These are phyloP conservation scores for Nematostella vectensis DNA, from an alignment of 92 coral and sea anemone species.

Conservation along the genomic window DNA sequence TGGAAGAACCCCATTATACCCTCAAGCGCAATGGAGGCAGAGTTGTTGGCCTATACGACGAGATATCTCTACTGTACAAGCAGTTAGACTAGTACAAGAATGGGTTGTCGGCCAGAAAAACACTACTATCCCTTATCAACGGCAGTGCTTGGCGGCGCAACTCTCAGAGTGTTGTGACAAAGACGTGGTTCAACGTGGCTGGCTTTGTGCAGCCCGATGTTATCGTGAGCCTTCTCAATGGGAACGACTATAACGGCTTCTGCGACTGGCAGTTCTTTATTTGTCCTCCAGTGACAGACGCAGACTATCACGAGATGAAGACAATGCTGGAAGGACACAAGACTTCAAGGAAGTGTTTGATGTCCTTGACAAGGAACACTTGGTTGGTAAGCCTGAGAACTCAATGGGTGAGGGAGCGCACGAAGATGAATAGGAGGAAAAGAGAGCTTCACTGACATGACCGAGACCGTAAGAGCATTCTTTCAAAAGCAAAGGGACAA, in stretches of 20 bases:
- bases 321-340: conserved; percentile 3
- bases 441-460: conserved; percentile 36
- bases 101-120: conserved; percentile 45
- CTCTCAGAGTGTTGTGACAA: conserved; percentile 33
- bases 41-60: conserved; percentile 58
- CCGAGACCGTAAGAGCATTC: conserved; percentile 38
- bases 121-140: conserved; percentile 33
- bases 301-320: conserved; percentile 38
- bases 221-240: conserved; percentile 28
- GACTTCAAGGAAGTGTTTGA: background rate
- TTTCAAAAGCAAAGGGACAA: conserved; percentile 52
- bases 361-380: conserved; percentile 18
- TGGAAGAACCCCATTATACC: conserved; percentile 41
- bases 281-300: conserved; percentile 42
- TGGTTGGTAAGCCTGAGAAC: conserved; percentile 6
- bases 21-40: conserved; percentile 39
- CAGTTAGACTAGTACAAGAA: conserved; percentile 47
- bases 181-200: conserved; percentile 38
- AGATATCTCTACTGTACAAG: conserved; percentile 48
- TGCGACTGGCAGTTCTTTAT: conserved; percentile 45
- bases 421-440: conserved; percentile 30
- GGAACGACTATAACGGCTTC: conserved; percentile 48
- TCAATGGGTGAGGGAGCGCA: conserved; percentile 28
- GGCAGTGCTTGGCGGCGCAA: conserved; percentile 34
- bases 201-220: conserved; percentile 59